Evolutionary conservation across 2,113 vertebrate genomes (phyloP).

Genomic region (Calyptomena viridis): DNA sequence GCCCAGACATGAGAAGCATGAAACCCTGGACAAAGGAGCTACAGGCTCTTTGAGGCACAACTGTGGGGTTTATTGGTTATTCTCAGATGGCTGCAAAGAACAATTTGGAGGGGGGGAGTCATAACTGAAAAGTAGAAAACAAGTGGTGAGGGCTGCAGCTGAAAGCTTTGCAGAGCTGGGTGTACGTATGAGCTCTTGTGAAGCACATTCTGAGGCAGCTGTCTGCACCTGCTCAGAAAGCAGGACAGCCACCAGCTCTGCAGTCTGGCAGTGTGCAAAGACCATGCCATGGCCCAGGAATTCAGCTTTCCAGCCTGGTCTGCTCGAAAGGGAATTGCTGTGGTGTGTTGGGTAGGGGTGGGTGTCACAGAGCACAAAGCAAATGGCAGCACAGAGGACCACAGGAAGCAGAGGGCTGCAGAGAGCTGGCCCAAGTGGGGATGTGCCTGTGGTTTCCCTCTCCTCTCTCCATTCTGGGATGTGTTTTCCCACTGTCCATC

Average conservation of each 20-base stretch:
- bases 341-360: not conserved
- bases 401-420: not conserved
- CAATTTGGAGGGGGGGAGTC: rapidly evolving
- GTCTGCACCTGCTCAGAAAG: not conserved
- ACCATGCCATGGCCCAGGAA: not conserved
- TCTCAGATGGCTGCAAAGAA: not conserved
- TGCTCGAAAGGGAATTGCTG: not conserved
- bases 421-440: not conserved
- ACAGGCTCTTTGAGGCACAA: not conserved
- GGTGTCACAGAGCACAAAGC: not conserved
- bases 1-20: not conserved
- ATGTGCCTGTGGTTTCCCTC: not conserved
- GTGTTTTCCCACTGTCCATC: not conserved
- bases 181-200: not conserved
- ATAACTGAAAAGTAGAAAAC: not conserved
- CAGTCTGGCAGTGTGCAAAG: not conserved
- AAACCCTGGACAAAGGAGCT: not conserved
- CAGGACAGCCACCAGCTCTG: not conserved
- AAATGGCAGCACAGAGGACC: not conserved
- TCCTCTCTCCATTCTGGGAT: not conserved
- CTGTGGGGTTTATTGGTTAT: not conserved
- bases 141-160: not conserved
- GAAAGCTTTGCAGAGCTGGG: not conserved
- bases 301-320: not conserved
- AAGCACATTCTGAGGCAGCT: not conserved